Evolutionary conservation across 1,140 invertebrate genomes (phyloP).

Genomic region (Drosophila dunni): DNA sequence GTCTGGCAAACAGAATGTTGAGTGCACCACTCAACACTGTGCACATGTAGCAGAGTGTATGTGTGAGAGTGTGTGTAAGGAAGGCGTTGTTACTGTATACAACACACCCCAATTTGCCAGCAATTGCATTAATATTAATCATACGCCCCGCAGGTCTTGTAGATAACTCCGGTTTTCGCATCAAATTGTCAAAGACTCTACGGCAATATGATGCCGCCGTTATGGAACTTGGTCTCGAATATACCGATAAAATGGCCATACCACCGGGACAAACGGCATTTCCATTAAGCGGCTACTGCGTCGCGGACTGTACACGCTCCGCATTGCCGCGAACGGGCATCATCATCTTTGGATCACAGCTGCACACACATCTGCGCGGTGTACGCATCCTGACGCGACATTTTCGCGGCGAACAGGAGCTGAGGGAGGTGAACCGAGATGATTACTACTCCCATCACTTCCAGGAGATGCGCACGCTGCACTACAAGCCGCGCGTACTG

Average conservation of each 20-base stretch:
- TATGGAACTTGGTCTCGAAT: constrained; percentile 98
- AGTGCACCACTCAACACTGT: constrained; percentile 39
- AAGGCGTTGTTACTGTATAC: constrained; percentile 3
- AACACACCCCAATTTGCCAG: constrained; percentile 16
- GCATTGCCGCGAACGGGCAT: constrained; percentile 94
- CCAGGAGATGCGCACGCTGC: constrained; percentile 97
- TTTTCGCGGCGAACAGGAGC: constrained; percentile 90
- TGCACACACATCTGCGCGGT: constrained; percentile 98
- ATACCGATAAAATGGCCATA: constrained; percentile 99
- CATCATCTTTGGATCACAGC: constrained; percentile 96
- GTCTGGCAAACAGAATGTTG: constrained; percentile 28
- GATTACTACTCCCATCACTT: constrained; percentile 99
- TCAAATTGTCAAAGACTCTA: constrained; percentile 90
- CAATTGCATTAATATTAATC: constrained; percentile 41
- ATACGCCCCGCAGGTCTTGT: constrained; percentile 87
- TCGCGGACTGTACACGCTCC: constrained; percentile 95
- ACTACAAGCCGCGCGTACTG: constrained; percentile 90
- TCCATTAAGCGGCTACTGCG: constrained; percentile 94
- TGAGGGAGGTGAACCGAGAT: constrained; percentile 95
- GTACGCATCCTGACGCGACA: constrained; percentile 93
- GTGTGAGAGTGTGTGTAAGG: background rate
- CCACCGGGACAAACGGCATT: constrained; percentile 93
- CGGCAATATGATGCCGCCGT: constrained; percentile 96
- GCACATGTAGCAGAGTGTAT: background rate
- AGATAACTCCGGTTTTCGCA: constrained; percentile 95